Conservation (phyloP, 2,888 invertebrate genomes). For the Papilio demoleus region DNA sequence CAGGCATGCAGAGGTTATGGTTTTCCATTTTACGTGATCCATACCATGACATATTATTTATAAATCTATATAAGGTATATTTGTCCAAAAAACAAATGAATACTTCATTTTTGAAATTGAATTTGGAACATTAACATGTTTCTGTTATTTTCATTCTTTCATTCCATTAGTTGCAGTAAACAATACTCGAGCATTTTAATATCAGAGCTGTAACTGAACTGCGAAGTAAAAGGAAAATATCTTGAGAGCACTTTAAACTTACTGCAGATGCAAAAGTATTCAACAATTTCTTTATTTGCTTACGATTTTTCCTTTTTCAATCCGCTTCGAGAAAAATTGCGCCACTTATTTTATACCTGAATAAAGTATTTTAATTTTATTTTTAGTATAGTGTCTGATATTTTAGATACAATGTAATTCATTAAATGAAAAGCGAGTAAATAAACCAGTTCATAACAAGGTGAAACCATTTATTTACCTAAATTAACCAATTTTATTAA, state of each 20-base stretch:
- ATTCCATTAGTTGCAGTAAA: constrained; percentile 18
- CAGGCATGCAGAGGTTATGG: too few species aligned
- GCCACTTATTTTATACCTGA: background rate
- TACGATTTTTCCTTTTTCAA: constrained; percentile 16
- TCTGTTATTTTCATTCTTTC: background rate
- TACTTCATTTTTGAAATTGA: background rate
- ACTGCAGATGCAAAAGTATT: constrained; percentile 26
- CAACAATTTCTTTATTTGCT: constrained; percentile 27
- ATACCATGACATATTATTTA: too few species aligned
- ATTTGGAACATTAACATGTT: background rate
- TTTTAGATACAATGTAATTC: background rate
- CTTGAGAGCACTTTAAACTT: constrained; percentile 36
- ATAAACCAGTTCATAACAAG: too few species aligned
- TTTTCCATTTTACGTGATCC: too few species aligned
- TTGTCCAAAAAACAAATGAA: background rate
- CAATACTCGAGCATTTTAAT: constrained; percentile 32
- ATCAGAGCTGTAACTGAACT: constrained; percentile 32
- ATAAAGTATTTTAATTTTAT: background rate
- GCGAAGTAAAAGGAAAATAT: constrained; percentile 25
- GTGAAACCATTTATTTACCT: too few species aligned
- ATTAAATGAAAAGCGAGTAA: background rate
- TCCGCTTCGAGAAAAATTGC: constrained; percentile 4
- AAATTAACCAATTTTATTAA: too few species aligned
- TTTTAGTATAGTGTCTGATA: background rate
- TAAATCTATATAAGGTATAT: background rate